These are phyloP conservation scores for Onychostoma macrolepis DNA, from an alignment of 2,113 vertebrate genomes.

Conservation along the genomic window DNA sequence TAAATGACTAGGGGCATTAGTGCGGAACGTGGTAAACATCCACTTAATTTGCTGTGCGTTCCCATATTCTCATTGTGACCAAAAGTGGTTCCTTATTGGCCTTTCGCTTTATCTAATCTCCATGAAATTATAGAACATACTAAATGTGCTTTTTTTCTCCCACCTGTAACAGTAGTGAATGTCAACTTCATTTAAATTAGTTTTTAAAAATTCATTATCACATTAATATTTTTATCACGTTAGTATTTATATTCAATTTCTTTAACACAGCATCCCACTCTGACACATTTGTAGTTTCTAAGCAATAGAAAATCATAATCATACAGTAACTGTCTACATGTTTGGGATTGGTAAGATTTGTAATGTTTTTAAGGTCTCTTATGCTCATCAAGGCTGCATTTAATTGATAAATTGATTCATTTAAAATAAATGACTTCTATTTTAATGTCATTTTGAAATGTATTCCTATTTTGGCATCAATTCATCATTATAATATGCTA, in stretches of 20 bases:
- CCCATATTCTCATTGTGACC: constrained; percentile 34
- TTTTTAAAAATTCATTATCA: neutral
- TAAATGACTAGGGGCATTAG: constrained; percentile 11
- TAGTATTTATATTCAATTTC: neutral
- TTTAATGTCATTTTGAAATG: neutral
- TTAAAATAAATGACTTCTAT: neutral
- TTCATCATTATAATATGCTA: neutral
- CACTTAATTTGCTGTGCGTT: neutral
- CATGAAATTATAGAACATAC: neutral
- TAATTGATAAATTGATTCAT: neutral
- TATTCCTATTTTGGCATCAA: no score
- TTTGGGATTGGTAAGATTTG: neutral
- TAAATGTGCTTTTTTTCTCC: neutral
- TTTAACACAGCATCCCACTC: neutral
- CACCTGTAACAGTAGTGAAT: neutral
- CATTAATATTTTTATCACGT: neutral
- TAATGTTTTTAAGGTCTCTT: neutral
- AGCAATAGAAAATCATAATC: neutral
- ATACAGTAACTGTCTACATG: no score
- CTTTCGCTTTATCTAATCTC: neutral
- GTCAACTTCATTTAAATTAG: neutral
- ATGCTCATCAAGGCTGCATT: neutral
- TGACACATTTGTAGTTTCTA: neutral
- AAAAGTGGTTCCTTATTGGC: neutral
- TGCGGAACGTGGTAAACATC: constrained; percentile 13